Evolutionary conservation across 1,140 invertebrate genomes (phyloP).

Genomic region (Cherax destructor): DNA sequence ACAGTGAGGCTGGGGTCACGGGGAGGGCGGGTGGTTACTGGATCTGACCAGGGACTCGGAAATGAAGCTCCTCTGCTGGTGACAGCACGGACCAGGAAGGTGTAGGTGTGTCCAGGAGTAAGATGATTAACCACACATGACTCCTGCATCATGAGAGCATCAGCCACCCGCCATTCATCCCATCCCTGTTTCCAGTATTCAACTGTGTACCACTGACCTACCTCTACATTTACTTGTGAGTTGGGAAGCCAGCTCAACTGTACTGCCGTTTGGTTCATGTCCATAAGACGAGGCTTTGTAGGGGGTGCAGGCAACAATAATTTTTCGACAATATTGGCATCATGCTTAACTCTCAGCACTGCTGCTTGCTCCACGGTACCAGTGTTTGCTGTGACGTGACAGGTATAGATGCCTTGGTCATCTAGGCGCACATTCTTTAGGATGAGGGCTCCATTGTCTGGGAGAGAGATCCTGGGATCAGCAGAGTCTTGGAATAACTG

Average conservation of each 20-base stretch:
- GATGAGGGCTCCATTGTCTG: constrained; percentile 47
- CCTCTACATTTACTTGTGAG: constrained; percentile 21
- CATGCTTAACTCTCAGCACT: constrained; percentile 7
- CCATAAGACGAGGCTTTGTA: constrained; percentile 30
- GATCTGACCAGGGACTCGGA: constrained; percentile 51
- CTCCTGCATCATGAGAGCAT: constrained; percentile 33
- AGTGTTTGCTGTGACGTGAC: constrained; percentile 18
- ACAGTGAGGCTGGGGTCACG: constrained; percentile 25
- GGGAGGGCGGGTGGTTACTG: constrained; percentile 14
- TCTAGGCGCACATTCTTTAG: constrained; percentile 31
- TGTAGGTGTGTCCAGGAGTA: constrained; percentile 48
- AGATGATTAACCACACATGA: constrained; percentile 30
- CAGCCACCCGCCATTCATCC: constrained; percentile 38
- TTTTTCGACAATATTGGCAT: background rate
- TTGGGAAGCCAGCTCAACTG: constrained; percentile 48
- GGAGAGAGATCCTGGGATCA: constrained; percentile 24
- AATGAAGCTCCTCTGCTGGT: constrained; percentile 44
- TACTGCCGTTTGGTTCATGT: constrained; percentile 29
- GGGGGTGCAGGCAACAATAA: constrained; percentile 31
- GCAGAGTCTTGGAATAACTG: background rate
- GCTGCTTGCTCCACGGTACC: constrained; percentile 31
- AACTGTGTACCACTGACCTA: constrained; percentile 42
- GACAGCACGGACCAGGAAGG: constrained; percentile 50
- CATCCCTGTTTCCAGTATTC: constrained; percentile 49
- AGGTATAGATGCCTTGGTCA: constrained; percentile 41